A percentile compares a stretch with the other conserved stretches of the same genome.
phyloP scores from a whole-genome alignment of 2,113 vertebrate genomes.

The Pseudopipra pipra region DNA sequence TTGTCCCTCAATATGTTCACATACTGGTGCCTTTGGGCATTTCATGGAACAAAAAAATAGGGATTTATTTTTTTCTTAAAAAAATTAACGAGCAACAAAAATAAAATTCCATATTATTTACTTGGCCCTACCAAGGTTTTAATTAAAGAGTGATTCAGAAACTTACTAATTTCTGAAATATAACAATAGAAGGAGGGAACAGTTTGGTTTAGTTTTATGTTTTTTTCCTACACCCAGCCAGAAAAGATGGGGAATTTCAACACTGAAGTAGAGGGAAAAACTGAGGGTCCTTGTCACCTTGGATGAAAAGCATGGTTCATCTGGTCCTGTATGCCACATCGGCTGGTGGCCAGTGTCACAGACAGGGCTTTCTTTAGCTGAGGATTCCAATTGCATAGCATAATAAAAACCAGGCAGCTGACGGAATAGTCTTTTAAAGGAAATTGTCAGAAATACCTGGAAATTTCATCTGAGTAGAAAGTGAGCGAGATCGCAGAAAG shows the following conservation, averaged over 20 bases:
- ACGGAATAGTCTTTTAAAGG: background rate
- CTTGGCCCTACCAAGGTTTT: background rate
- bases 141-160: background rate
- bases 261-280: background rate
- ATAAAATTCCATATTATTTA: background rate
- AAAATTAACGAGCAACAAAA: background rate
- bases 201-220: background rate
- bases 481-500: background rate
- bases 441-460: conserved; percentile 22
- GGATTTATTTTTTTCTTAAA: background rate
- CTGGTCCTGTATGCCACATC: background rate
- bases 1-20: background rate
- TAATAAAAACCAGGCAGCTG: conserved; percentile 10
- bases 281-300: background rate
- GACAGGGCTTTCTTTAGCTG: background rate
- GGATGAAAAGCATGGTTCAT: background rate
- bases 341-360: background rate
- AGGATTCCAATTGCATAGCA: background rate
- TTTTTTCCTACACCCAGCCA: rapidly evolving
- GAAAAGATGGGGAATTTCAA: background rate
- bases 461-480: conserved; percentile 7
- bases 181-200: background rate
- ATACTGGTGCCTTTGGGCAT: background rate
- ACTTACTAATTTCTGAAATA: background rate
- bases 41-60: background rate